Percentiles rank a stretch among this genome's conserved stretches.
Conservation (phyloP, 2,797 vertebrate species). For the Trachurus trachurus region DNA sequence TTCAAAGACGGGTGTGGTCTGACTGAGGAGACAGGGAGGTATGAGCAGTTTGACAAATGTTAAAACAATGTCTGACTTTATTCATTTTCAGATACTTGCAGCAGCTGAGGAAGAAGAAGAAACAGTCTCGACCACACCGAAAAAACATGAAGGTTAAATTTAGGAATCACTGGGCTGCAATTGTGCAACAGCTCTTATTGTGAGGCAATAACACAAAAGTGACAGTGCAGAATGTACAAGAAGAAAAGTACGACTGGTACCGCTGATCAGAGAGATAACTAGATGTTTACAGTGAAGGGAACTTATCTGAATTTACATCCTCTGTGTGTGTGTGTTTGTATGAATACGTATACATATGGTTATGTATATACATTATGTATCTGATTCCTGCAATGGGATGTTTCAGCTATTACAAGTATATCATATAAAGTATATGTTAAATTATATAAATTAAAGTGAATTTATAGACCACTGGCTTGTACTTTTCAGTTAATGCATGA, state of each 20-base stretch:
- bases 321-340: neutral
- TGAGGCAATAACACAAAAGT: neutral
- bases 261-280: slow-evolving; percentile 19
- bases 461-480: no score
- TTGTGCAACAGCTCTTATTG: neutral
- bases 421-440: no score
- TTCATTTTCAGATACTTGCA: neutral
- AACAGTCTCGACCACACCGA: no score
- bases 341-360: no score
- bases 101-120: neutral
- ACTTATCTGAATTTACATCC: slow-evolving; percentile 3
- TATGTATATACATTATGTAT: no score
- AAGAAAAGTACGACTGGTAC: slow-evolving; percentile 13
- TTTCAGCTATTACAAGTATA: no score
- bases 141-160: neutral
- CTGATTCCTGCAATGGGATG: no score
- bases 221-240: slow-evolving; percentile 22
- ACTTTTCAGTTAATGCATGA: no score
- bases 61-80: neutral
- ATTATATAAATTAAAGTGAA: no score
- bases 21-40: no score
- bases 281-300: neutral
- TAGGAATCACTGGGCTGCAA: neutral
- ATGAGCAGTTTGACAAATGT: neutral
- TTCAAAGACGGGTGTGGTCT: no score